A percentile compares a stretch with the other conserved stretches of the same genome.
These are phyloP conservation scores for Hypotaenidia okinawae DNA, from an alignment of 2,797 vertebrate species.

Conservation along the genomic window DNA sequence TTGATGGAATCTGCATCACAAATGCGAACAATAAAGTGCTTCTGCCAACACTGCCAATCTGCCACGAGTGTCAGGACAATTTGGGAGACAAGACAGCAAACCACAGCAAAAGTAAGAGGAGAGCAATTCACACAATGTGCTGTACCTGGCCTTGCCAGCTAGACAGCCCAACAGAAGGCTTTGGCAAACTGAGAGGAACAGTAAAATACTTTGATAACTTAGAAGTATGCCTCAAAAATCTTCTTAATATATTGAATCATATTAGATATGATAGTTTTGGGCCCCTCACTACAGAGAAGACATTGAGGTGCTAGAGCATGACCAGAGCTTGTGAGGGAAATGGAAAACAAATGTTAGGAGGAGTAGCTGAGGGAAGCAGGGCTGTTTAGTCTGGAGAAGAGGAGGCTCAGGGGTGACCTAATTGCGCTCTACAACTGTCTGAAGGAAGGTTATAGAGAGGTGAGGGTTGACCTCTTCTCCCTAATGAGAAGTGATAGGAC, in stretches of 20 bases:
- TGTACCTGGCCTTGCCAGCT: background rate
- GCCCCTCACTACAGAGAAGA: too few species aligned
- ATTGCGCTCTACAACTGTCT: too few species aligned
- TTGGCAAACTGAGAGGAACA: background rate
- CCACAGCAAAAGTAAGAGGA: background rate
- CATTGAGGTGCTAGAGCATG: too few species aligned
- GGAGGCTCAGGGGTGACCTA: too few species aligned
- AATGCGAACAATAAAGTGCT: background rate
- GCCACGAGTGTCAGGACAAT: background rate
- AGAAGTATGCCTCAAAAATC: background rate
- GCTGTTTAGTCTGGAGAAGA: too few species aligned
- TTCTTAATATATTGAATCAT: background rate
- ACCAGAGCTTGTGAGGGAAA: too few species aligned
- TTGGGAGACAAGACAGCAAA: background rate
- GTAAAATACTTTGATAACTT: background rate
- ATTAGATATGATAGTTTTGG: too few species aligned
- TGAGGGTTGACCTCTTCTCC: too few species aligned
- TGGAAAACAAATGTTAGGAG: too few species aligned
- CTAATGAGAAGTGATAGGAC: too few species aligned
- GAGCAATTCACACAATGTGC: background rate
- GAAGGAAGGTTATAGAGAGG: too few species aligned
- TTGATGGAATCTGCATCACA: background rate
- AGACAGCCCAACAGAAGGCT: background rate
- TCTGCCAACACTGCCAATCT: background rate
- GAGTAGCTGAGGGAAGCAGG: too few species aligned